Evolutionary conservation across 2,113 vertebrate species (phyloP).

Genomic region (Verasper variegatus): DNA sequence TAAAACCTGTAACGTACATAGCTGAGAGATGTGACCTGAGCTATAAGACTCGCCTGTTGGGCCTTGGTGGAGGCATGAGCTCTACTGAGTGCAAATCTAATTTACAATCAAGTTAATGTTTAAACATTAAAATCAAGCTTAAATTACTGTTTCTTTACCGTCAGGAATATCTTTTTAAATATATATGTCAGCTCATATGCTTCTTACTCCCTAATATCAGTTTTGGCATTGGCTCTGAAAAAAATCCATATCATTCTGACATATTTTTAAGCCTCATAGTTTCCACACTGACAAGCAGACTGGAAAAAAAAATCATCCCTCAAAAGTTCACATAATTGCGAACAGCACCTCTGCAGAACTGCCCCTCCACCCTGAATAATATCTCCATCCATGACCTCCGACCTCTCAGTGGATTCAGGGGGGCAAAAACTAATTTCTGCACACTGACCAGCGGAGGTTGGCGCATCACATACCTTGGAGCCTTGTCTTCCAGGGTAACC

Average conservation of each 20-base stretch:
- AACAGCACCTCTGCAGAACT: not conserved
- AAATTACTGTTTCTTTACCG: too few species aligned
- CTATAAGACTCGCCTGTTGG: too few species aligned
- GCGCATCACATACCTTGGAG: slow-evolving; percentile 85
- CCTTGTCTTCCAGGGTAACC: slow-evolving; percentile 98
- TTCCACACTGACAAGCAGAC: not conserved
- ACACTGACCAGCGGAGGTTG: not conserved
- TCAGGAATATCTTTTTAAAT: too few species aligned
- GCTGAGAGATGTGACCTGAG: too few species aligned
- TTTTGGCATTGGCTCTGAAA: too few species aligned
- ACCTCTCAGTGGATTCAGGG: not conserved
- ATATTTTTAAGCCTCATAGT: not conserved
- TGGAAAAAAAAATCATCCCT: not conserved
- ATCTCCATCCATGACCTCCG: not conserved
- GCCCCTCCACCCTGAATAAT: not conserved
- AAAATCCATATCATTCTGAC: not conserved
- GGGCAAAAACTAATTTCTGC: not conserved
- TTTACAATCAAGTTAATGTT: too few species aligned
- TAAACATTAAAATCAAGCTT: too few species aligned
- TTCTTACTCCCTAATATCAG: too few species aligned
- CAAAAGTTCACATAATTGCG: not conserved
- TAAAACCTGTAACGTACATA: too few species aligned
- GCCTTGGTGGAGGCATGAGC: too few species aligned
- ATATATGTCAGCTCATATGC: too few species aligned
- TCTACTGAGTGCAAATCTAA: too few species aligned